Percentiles rank a stretch among this genome's conserved stretches.
Conservation (phyloP, 2,888 invertebrate genomes). For the Drosophila villosipedis region DNA sequence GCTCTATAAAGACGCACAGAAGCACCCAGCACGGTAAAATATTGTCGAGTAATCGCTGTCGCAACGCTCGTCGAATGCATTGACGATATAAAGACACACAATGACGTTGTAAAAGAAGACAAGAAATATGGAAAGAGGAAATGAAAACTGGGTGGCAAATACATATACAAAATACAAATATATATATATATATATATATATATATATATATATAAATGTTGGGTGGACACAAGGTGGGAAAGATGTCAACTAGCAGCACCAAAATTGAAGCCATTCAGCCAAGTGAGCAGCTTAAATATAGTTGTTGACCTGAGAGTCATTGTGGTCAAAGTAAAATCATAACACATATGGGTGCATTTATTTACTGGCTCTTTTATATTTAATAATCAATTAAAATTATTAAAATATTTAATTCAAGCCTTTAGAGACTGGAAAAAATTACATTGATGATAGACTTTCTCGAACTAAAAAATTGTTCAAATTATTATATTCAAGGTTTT, state of each 20-base stretch:
- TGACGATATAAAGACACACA: constrained; percentile 63
- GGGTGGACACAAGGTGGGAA: background rate
- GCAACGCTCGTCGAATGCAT: constrained; percentile 59
- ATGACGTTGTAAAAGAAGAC: constrained; percentile 52
- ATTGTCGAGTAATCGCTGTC: constrained; percentile 82
- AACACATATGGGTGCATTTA: background rate
- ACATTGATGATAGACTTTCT: background rate
- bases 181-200: background rate
- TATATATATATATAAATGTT: background rate
- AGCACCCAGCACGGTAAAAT: constrained; percentile 65
- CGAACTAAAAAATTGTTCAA: background rate
- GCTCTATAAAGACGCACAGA: constrained; percentile 45
- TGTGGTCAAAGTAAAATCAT: constrained; percentile 7
- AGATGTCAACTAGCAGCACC: constrained; percentile 46
- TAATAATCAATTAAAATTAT: background rate
- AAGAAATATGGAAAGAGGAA: background rate
- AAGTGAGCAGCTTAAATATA: constrained; percentile 46
- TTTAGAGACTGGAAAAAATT: background rate
- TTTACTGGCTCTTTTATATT: background rate
- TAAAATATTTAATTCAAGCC: background rate
- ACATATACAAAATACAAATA: no score
- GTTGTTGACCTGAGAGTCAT: constrained; percentile 10
- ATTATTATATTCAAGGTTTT: background rate
- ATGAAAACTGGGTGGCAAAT: constrained; percentile 6
- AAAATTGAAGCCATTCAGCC: constrained; percentile 25